A percentile compares a stretch with the other conserved stretches of the same genome.
These are phyloP conservation scores for Lacerta bilineata DNA, from an alignment of 2,797 vertebrate genomes.

Conservation along the genomic window DNA sequence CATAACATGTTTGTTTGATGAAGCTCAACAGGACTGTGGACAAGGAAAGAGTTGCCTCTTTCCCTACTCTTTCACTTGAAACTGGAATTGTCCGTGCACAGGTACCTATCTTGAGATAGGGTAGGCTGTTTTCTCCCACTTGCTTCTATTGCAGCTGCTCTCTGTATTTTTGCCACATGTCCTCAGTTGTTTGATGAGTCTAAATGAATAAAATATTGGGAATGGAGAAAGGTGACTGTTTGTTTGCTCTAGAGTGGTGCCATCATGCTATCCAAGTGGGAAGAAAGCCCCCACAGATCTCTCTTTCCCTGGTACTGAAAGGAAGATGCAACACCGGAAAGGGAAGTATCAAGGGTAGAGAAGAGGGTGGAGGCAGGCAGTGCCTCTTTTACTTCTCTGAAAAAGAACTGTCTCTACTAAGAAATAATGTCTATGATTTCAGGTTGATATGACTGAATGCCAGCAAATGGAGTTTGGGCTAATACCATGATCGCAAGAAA, in stretches of 20 bases:
- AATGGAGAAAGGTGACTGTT: not conserved
- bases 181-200: no score
- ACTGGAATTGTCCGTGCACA: not conserved
- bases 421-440: conserved; percentile 4
- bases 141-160: not conserved
- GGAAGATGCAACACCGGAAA: not conserved
- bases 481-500: not conserved
- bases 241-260: not conserved
- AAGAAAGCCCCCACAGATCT: not conserved
- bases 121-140: not conserved
- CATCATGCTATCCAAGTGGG: not conserved
- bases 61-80: not conserved
- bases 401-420: not conserved
- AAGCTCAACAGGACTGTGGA: not conserved
- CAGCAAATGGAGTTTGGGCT: conserved; percentile 25
- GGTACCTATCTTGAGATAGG: no score
- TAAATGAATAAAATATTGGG: not conserved
- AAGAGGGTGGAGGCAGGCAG: not conserved
- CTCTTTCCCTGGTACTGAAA: not conserved
- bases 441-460: conserved; percentile 25
- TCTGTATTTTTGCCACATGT: not conserved
- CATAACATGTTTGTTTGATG: not conserved
- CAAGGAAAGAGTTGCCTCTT: not conserved
- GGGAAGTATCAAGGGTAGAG: not conserved
- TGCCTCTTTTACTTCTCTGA: not conserved